Conservation (phyloP, 1,140 invertebrate species). For the Pogonomyrmex californicus region DNA sequence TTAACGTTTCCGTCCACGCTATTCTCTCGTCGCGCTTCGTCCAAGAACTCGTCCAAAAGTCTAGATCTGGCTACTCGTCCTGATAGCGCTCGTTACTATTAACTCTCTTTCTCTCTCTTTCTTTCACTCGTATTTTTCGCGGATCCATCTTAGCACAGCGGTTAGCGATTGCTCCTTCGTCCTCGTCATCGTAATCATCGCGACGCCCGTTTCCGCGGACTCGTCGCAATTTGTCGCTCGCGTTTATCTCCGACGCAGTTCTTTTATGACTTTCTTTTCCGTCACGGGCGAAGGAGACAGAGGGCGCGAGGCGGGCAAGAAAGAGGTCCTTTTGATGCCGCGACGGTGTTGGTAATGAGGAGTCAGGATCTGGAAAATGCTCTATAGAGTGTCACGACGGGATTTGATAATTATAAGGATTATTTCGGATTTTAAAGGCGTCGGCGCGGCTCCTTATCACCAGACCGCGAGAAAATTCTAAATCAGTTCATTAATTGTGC, state of each 20-base stretch:
- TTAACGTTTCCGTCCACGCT: constrained; percentile 75
- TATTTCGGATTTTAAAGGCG: constrained; percentile 84
- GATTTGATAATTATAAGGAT: constrained; percentile 87
- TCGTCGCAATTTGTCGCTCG: constrained; percentile 67
- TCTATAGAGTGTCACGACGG: constrained; percentile 76
- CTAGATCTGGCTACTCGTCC: constrained; percentile 30
- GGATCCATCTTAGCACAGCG: constrained; percentile 21
- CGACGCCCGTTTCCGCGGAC: constrained; percentile 64
- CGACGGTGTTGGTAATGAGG: constrained; percentile 82
- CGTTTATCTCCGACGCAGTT: constrained; percentile 68
- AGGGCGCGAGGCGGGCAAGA: constrained; percentile 37
- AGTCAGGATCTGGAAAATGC: constrained; percentile 83
- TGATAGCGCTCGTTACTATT: constrained; percentile 25
- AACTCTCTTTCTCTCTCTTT: constrained; percentile 31
- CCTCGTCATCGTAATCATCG: constrained; percentile 40
- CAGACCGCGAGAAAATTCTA: constrained; percentile 86
- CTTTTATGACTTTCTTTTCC: constrained; percentile 77
- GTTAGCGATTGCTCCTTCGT: constrained; percentile 25
- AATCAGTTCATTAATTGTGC: constrained; percentile 85
- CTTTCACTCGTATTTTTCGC: constrained; percentile 10
- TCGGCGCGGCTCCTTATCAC: constrained; percentile 80
- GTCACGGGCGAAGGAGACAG: constrained; percentile 50
- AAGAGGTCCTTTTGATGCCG: constrained; percentile 82
- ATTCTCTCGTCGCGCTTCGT: constrained; percentile 43
- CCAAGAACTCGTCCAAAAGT: constrained; percentile 42